Percentiles rank a stretch among this genome's conserved stretches.
Conservation (phyloP, 2,113 vertebrate genomes). For the Rhinolophus ferrumequinum region DNA sequence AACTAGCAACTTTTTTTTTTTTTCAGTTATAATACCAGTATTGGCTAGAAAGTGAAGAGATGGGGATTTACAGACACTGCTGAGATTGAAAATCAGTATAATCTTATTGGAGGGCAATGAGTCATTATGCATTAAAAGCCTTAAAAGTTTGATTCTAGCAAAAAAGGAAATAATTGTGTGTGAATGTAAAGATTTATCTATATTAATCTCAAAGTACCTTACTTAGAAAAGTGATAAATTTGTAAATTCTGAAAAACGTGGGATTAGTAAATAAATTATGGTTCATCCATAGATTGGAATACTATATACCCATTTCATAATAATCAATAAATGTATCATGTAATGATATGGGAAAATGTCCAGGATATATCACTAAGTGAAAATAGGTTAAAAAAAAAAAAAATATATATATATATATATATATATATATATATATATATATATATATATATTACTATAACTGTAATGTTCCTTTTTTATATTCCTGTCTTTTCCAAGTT, state of each 20-base stretch:
- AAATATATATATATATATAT: too few species aligned
- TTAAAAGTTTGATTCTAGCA: constrained; percentile 6
- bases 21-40: neutral
- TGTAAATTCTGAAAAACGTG: neutral
- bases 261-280: neutral
- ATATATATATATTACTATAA: neutral
- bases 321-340: neutral
- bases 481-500: constrained; percentile 21
- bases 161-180: constrained; percentile 36
- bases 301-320: neutral
- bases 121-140: constrained; percentile 8
- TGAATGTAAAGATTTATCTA: neutral
- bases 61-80: neutral
- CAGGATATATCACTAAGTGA: neutral
- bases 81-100: neutral
- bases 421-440: too few species aligned
- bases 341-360: neutral
- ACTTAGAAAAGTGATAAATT: constrained; percentile 19
- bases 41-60: constrained; percentile 1
- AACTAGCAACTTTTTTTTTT: neutral
- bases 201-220: neutral
- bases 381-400: neutral
- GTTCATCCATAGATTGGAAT: neutral
- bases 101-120: neutral
- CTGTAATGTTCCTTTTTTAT: neutral